Conservation (phyloP, 1,140 invertebrate species). For the Arctopsyche grandis region DNA sequence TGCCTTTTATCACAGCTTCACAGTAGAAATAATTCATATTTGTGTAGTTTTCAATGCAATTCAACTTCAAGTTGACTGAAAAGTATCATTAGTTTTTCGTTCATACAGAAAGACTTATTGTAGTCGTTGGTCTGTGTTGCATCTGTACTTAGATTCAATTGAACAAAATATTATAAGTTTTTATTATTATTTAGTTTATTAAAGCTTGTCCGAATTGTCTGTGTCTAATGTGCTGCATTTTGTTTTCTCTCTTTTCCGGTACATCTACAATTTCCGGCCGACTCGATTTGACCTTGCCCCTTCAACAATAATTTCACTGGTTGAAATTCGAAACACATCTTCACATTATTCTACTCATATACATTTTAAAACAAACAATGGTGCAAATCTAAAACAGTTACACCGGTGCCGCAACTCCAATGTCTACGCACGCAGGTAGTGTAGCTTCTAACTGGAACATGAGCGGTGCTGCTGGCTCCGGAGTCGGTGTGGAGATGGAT, state of each 20-base stretch:
- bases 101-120: conserved; percentile 22
- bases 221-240: conserved; percentile 53
- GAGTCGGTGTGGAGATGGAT: conserved; percentile 37
- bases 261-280: background rate
- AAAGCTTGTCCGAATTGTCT: conserved; percentile 33
- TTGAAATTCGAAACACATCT: background rate
- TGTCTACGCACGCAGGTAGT: conserved; percentile 39
- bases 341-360: background rate
- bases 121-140: conserved; percentile 53
- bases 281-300: background rate
- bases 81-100: background rate
- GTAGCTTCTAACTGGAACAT: conserved; percentile 23
- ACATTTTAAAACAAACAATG: background rate
- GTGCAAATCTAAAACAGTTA: conserved; percentile 45
- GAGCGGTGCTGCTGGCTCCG: background rate
- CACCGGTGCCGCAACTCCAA: conserved; percentile 40
- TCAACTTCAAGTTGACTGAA: background rate
- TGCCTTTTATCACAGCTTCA: conserved; percentile 19
- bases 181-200: conserved; percentile 18
- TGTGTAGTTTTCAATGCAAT: background rate
- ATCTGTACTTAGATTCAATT: conserved; percentile 9
- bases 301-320: background rate
- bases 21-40: background rate
- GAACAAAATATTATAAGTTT: conserved; percentile 5
- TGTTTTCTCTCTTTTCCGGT: conserved; percentile 51